phyloP scores from a whole-genome alignment of 2,113 vertebrate genomes.

The Oryctolagus cuniculus region DNA sequence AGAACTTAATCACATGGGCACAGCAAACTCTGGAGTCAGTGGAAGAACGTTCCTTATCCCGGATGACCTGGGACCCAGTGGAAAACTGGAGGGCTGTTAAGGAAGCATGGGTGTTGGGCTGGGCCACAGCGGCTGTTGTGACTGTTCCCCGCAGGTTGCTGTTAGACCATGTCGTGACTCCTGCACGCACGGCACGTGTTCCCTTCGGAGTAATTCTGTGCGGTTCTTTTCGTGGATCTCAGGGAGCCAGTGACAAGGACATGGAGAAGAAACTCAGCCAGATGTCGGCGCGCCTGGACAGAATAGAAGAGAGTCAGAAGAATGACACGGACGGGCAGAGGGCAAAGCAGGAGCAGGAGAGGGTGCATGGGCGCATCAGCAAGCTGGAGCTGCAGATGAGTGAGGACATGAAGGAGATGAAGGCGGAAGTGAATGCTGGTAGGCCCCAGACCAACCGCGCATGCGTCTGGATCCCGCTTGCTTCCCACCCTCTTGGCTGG shows the following conservation, averaged over 20 bases:
- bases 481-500: not conserved
- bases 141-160: not conserved
- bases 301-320: constrained; percentile 89
- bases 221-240: constrained; percentile 60
- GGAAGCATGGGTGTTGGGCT: not conserved
- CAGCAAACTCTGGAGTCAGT: not conserved
- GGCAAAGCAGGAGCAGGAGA: constrained; percentile 86
- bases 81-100: not conserved
- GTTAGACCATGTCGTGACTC: not conserved
- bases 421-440: constrained; percentile 89
- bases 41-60: not conserved
- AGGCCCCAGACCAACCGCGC: constrained; percentile 63
- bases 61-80: not conserved
- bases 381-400: constrained; percentile 87
- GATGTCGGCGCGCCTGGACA: constrained; percentile 89
- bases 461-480: not conserved
- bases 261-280: constrained; percentile 87
- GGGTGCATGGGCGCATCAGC: constrained; percentile 86
- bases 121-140: not conserved
- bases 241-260: constrained; percentile 87
- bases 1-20: not conserved
- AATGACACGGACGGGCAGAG: constrained; percentile 80
- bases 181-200: not conserved
- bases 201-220: not conserved
- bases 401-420: constrained; percentile 89